Base-by-base conservation (phyloP, 2,113 vertebrate species). In the Anhinga anhinga region DNA sequence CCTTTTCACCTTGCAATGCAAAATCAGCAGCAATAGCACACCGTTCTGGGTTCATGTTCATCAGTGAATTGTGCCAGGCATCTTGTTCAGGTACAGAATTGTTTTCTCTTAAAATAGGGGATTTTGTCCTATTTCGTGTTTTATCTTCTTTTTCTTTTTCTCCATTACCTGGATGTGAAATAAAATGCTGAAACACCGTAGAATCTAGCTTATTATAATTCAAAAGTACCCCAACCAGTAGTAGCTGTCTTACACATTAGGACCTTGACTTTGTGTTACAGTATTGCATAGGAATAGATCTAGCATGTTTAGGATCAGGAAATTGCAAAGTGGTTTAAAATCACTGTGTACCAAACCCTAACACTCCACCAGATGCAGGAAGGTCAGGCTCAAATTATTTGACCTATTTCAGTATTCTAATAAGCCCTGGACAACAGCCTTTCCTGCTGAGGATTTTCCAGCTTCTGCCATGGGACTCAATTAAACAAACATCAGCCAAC, bases 401-500 rank as follows among this genome's bases (percentile, higher is more conserved):
- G 26, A 53, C 86, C 32, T 67, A 2, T 76, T 93, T 59, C 34
- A 79, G 34, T 36, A 74, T 44, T 92, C n/a, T 74, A 63, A 34
- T 4, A 8, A 42, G 52, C 13, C 44, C 81, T 76, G 73, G 56
- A 89, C 3, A 3, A 63, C 70, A 63, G n/a, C 6, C 1, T 71
- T 78, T 59, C 76, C 80, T 69, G 36, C n/a, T 84, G 76, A 81
- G 59, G 34, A 16, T 81, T 88, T 79, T 80, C 73, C 73, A 87
- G 44, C 22, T 74, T 79, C 80, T 91, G 65, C 63, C 61, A 26
- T 3, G 2, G 30, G 52, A 93, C 81, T 95, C 73, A 63, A 95
- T 86, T 83, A 93, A 90, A 78, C 47, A 96, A 95, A 81, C 23
- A 73, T 74, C 80, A 88, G 82, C 38, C 76, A 69, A 29, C 69